Evolutionary conservation across 2,113 vertebrate species (phyloP).

Genomic region (Prietella phreatophila): DNA sequence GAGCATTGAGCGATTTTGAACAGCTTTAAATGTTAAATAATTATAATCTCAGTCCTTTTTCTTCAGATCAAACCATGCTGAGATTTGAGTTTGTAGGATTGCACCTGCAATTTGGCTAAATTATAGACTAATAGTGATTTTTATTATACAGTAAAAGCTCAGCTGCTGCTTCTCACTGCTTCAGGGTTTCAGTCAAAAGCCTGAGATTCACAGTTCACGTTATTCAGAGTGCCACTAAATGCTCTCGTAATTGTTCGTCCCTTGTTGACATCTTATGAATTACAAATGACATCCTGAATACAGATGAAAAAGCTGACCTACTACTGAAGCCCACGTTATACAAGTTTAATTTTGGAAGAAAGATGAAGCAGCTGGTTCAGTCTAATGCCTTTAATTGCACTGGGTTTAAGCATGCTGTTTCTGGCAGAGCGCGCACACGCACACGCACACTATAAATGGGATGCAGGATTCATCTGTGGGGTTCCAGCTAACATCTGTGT

Average conservation of each 20-base stretch:
- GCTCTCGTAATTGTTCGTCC: background rate
- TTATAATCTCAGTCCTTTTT: background rate
- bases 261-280: slow-evolving; percentile 34
- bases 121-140: slow-evolving; percentile 8
- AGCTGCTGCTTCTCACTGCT: slow-evolving; percentile 17
- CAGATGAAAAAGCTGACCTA: slow-evolving; percentile 37
- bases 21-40: background rate
- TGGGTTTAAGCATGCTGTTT: slow-evolving; percentile 28
- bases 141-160: background rate
- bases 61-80: background rate
- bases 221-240: slow-evolving; percentile 15
- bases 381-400: slow-evolving; percentile 48
- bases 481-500: slow-evolving; percentile 49
- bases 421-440: background rate
- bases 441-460: background rate
- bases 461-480: slow-evolving; percentile 44
- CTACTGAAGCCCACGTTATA: slow-evolving; percentile 2
- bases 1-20: background rate
- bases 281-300: slow-evolving; percentile 26
- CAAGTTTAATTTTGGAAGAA: slow-evolving; percentile 20
- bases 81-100: background rate
- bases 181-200: slow-evolving; percentile 7
- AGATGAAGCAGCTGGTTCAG: slow-evolving; percentile 51
- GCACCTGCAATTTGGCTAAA: background rate
- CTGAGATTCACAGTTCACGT: background rate